Evolutionary conservation across 2,888 invertebrate genomes (phyloP), one percentile per base, ranked within the genome.

Genomic region (Nemotelus pantherinus): DNA sequence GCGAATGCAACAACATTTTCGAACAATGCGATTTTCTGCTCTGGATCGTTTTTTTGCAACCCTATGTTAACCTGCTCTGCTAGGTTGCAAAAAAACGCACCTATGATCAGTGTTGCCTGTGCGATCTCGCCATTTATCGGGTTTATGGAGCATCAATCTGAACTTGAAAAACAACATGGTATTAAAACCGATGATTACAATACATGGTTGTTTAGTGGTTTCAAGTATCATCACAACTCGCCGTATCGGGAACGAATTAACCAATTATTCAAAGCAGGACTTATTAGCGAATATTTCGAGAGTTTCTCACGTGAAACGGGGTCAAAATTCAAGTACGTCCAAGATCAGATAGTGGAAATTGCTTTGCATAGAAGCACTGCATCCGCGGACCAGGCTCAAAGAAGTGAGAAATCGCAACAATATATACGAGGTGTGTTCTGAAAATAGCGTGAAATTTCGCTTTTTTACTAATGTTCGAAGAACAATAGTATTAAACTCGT

Each of bases 51-150:
- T 25, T 25, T 25, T 25, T 25, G 25, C 25, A 25, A 25, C 25
- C 25, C 25, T 25, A 25, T 25, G 25, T 25, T 25, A 25, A 25
- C 25, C 25, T 25, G 25, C 25, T 25, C 25, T 25, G 25, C 25
- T 25, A 25, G 25, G 25, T 25, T 25, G 25, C 83, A 86, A 43
- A 83, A 84, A 39, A 91, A 93, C 3, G 83, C 93, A 60, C 90
- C 96, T 81, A 88, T 96, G 85, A 91, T 96, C 81, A 94, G 93
- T 0, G 91, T 94, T 57, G 96, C 96, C 0, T 95, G 95, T 3
- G 96, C 95, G 0, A 88, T 96, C 1, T 91, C 95, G 0, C 95
- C 96, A 0, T 96, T 93, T 85, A 87, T 94, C 68, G 93, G 93
- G 82, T 93, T 93, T 83, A 84, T 93, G 45, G 88, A 90, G 82